These are phyloP conservation scores for Trididemnum nubilum DNA, from an alignment of 23 tunicate species.

Conservation along the genomic window DNA sequence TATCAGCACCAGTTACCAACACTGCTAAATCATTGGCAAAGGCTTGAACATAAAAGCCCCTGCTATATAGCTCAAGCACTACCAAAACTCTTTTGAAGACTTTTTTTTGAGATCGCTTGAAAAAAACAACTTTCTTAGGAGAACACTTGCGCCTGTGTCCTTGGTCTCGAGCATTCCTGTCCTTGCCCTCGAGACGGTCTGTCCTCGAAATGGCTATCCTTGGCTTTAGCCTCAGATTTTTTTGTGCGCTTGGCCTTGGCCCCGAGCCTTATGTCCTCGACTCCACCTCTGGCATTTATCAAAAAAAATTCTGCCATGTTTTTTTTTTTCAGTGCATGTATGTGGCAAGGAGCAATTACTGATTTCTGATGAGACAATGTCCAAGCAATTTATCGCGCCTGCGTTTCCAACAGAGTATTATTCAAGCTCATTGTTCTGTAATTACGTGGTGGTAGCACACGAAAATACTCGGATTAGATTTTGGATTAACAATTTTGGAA, in stretches of 20 bases:
- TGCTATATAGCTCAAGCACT: too few species aligned
- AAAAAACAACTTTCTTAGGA: too few species aligned
- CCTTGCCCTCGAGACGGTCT: too few species aligned
- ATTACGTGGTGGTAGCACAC: conserved; percentile 3
- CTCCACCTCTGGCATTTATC: neutral
- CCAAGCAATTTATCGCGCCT: neutral
- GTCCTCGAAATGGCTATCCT: too few species aligned
- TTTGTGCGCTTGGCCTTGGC: neutral
- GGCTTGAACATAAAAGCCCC: too few species aligned
- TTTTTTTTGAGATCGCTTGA: too few species aligned
- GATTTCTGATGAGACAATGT: neutral
- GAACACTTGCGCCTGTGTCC: too few species aligned
- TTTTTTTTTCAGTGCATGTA: neutral
- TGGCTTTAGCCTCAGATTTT: too few species aligned
- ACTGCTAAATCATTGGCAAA: too few species aligned
- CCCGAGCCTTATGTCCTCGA: neutral
- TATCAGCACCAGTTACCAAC: too few species aligned
- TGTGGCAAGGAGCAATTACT: neutral
- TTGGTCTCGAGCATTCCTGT: too few species aligned
- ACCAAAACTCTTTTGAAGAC: too few species aligned
- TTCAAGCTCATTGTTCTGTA: neutral
- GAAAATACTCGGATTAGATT: conserved; percentile 19
- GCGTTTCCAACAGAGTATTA: neutral
- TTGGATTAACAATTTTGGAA: conserved; percentile 21
- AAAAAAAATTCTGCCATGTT: neutral